Conservation (phyloP, 2,797 vertebrate species). For the Gallinago stenura region DNA sequence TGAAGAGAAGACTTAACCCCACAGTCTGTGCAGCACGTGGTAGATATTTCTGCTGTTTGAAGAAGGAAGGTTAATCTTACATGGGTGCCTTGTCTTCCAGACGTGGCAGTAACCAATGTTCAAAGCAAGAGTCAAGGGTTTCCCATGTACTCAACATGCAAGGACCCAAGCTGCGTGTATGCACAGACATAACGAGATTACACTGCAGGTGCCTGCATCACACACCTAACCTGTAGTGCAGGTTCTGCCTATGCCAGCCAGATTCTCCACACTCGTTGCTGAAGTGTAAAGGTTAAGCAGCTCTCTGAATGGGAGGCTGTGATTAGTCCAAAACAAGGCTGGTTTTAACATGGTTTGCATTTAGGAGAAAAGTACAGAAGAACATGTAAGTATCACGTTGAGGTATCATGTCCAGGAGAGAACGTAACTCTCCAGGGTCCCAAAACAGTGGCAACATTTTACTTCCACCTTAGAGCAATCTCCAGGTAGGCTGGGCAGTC, state of each 20-base stretch:
- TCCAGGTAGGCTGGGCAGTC: not conserved
- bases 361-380: not conserved
- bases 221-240: not conserved
- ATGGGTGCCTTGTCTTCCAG: not conserved
- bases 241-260: not conserved
- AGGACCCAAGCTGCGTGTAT: not conserved
- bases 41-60: not conserved
- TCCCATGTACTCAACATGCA: not conserved
- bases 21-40: not conserved
- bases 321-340: not conserved
- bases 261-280: not conserved
- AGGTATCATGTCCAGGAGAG: not conserved
- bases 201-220: not conserved
- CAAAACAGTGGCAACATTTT: not conserved
- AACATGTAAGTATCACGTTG: not conserved
- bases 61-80: not conserved
- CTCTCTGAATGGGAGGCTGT: not conserved
- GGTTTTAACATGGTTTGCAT: not conserved
- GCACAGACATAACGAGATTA: not conserved
- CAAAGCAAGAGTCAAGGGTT: not conserved
- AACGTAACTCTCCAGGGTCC: rapidly evolving
- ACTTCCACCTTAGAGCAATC: not conserved
- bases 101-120: not conserved
- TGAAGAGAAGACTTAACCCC: not conserved
- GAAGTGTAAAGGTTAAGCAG: not conserved